Evolutionary conservation across 2,113 vertebrate genomes (phyloP).

Genomic region (Uria aalge): DNA sequence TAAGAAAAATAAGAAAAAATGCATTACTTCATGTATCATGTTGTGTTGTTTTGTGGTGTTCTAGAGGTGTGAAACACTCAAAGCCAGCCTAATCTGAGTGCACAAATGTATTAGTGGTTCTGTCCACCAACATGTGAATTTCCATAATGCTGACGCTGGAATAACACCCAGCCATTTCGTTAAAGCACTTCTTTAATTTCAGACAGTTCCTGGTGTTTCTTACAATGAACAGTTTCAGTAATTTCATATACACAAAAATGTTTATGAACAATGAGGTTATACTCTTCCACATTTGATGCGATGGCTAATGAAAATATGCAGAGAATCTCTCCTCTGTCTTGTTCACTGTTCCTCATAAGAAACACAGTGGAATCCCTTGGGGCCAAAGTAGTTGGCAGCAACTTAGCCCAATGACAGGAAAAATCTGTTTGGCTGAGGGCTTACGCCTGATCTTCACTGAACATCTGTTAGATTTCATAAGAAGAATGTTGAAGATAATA

Average conservation of each 20-base stretch:
- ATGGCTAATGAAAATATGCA: neutral
- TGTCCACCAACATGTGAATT: neutral
- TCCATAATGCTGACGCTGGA: neutral
- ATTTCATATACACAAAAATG: neutral
- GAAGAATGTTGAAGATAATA: neutral
- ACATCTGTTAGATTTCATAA: conserved; percentile 28
- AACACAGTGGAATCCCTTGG: neutral
- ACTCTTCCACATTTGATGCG: neutral
- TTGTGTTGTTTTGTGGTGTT: neutral
- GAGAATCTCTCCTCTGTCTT: neutral
- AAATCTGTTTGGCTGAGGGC: conserved; percentile 33
- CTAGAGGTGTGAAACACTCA: neutral
- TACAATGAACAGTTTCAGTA: neutral
- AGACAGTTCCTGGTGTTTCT: neutral
- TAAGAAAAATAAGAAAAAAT: neutral
- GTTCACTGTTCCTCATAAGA: neutral
- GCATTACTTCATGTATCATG: neutral
- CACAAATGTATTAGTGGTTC: neutral
- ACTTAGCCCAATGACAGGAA: neutral
- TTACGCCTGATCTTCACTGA: conserved; percentile 24
- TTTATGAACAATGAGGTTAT: neutral
- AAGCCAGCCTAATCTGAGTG: neutral
- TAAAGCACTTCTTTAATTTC: neutral
- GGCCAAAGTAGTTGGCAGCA: conserved; percentile 1
- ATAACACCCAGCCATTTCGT: neutral